phyloP scores from a whole-genome alignment of 1,140 invertebrate species.

The Brachionus rubens region DNA sequence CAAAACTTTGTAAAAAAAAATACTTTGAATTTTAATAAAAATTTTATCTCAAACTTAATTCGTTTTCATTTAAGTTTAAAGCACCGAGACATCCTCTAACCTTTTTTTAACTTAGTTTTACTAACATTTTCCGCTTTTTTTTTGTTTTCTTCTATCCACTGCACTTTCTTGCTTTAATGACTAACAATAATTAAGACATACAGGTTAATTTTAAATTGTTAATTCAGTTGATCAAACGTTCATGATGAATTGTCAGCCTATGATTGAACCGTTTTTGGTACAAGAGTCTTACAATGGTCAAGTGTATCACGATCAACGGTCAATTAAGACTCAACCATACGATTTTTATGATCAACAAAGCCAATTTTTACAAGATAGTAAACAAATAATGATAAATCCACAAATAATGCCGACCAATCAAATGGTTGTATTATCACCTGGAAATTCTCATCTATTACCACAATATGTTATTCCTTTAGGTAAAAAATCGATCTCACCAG shows the following conservation, averaged over 20 bases:
- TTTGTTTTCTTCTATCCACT: too few relatives aligned
- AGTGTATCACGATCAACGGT: background rate
- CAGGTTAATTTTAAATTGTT: too few relatives aligned
- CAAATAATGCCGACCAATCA: background rate
- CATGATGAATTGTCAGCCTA: too few relatives aligned
- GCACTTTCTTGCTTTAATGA: too few relatives aligned
- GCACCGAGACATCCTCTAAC: slow-evolving; percentile 17
- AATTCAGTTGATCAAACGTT: too few relatives aligned
- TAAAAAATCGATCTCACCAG: slow-evolving; percentile 20
- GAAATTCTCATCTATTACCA: background rate
- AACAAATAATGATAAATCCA: background rate
- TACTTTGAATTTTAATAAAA: slow-evolving; percentile 26
- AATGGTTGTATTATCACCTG: background rate
- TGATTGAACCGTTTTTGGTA: too few relatives aligned
- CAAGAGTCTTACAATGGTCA: background rate
- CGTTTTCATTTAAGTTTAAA: background rate
- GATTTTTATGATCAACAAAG: slow-evolving; percentile 5
- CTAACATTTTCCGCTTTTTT: slow-evolving; percentile 22
- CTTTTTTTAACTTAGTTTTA: background rate
- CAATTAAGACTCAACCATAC: background rate
- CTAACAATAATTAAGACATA: too few relatives aligned
- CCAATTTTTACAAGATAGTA: background rate
- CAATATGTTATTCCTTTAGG: background rate
- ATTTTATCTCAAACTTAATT: background rate
- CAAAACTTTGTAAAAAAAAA: too few relatives aligned